Conservation (phyloP, 2,113 vertebrate species). For the Rhinolophus ferrumequinum region DNA sequence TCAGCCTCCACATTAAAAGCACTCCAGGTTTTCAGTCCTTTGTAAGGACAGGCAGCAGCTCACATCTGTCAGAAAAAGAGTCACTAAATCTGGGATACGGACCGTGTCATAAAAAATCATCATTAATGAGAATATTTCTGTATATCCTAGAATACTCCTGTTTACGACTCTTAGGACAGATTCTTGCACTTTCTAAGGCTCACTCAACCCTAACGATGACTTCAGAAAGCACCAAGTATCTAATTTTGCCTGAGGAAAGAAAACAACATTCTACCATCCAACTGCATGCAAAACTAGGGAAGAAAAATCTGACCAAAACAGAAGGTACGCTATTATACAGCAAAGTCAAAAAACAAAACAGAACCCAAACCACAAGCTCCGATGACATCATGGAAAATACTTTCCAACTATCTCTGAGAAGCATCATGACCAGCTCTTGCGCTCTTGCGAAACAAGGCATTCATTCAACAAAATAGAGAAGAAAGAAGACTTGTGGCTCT, state of each 20-base stretch:
- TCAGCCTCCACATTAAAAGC: slow-evolving; percentile 84
- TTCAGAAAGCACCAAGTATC: background rate
- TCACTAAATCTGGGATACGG: slow-evolving; percentile 41
- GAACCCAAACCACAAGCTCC: background rate
- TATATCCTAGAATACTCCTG: background rate
- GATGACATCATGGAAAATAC: slow-evolving; percentile 48
- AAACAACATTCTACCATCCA: background rate
- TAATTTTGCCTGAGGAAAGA: background rate
- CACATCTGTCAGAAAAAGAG: slow-evolving; percentile 75
- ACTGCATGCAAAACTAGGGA: background rate
- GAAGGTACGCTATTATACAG: background rate
- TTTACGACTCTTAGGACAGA: background rate
- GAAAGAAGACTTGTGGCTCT: background rate
- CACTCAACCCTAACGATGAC: background rate
- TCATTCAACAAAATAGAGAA: background rate
- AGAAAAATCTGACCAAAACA: background rate
- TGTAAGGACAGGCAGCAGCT: slow-evolving; percentile 81
- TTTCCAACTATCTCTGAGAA: background rate
- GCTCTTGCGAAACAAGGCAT: background rate
- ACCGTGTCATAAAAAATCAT: slow-evolving; percentile 64
- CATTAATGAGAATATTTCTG: slow-evolving; percentile 30
- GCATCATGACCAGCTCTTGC: background rate
- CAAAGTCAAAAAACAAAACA: background rate
- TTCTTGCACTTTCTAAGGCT: background rate
- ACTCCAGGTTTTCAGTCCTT: slow-evolving; percentile 78